Evolutionary conservation across 2,888 invertebrate species (phyloP).

Genomic region (Phortica magna): DNA sequence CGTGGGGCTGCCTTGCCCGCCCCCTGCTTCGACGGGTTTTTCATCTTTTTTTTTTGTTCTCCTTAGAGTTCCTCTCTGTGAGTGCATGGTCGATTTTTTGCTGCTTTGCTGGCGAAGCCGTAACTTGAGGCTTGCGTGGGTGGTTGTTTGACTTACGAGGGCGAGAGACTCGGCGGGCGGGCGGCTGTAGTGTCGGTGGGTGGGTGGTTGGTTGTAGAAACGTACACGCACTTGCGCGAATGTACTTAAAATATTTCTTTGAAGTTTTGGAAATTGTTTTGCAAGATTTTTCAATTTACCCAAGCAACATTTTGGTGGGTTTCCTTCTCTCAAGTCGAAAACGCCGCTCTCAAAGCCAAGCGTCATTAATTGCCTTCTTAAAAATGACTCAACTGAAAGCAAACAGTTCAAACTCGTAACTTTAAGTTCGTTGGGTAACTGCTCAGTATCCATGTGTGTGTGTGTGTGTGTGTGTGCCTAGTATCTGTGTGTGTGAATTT

Average conservation of each 20-base stretch:
- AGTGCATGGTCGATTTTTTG: neutral
- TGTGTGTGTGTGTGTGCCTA: neutral
- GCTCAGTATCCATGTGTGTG: neutral
- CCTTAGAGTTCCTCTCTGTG: neutral
- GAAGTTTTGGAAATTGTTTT: conserved; percentile 18
- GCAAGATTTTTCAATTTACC: neutral
- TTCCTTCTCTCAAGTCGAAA: no score
- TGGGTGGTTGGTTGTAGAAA: no score
- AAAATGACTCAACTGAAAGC: no score
- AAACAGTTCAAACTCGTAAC: no score
- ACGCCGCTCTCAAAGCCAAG: no score
- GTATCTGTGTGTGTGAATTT: conserved; percentile 3
- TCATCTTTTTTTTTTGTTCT: neutral
- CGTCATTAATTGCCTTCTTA: no score
- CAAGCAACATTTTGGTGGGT: neutral
- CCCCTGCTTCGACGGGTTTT: neutral
- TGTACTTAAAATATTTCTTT: conserved; percentile 21
- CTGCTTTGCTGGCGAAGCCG: neutral
- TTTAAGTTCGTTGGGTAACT: neutral
- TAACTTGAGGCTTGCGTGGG: neutral
- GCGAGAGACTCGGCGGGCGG: no score
- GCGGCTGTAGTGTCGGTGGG: no score
- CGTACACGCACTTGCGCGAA: neutral
- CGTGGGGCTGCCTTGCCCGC: neutral
- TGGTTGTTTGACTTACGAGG: no score